Percentiles rank a stretch among this genome's conserved stretches.
Conservation (phyloP, 2,113 vertebrate genomes). For the Gila orcuttii region DNA sequence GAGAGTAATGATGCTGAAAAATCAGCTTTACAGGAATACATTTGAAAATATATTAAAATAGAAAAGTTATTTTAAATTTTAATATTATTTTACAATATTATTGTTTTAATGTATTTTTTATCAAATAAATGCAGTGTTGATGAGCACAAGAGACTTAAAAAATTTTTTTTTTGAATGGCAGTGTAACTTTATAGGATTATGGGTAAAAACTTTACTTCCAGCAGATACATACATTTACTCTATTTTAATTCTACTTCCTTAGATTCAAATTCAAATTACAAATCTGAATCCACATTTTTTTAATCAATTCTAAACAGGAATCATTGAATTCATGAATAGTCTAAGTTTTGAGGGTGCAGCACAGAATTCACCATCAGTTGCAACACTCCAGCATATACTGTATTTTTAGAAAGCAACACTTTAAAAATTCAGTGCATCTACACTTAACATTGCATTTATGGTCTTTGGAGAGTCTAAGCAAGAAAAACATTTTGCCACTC, state of each 20-base stretch:
- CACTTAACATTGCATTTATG: conserved; percentile 41
- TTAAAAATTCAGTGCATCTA: conserved; percentile 52
- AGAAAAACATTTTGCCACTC: neutral
- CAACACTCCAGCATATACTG: conserved; percentile 17
- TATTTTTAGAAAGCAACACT: conserved; percentile 48
- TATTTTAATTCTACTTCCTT: neutral
- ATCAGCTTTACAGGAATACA: no score
- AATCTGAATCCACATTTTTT: neutral
- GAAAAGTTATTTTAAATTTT: no score
- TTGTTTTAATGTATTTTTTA: no score
- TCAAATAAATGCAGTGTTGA: neutral
- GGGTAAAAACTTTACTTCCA: neutral
- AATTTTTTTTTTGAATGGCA: neutral
- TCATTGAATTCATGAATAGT: neutral
- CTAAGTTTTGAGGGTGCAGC: neutral
- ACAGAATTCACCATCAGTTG: neutral
- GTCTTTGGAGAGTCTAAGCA: conserved; percentile 28
- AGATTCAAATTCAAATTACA: neutral
- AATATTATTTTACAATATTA: no score
- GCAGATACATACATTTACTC: neutral
- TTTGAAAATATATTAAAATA: no score
- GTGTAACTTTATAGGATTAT: neutral
- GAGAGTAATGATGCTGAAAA: no score
- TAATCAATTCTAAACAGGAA: neutral
- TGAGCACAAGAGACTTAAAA: neutral